Evolutionary conservation across 2,888 invertebrate genomes (phyloP), one percentile per base, ranked within the genome.

Genomic region (Antitype chi): DNA sequence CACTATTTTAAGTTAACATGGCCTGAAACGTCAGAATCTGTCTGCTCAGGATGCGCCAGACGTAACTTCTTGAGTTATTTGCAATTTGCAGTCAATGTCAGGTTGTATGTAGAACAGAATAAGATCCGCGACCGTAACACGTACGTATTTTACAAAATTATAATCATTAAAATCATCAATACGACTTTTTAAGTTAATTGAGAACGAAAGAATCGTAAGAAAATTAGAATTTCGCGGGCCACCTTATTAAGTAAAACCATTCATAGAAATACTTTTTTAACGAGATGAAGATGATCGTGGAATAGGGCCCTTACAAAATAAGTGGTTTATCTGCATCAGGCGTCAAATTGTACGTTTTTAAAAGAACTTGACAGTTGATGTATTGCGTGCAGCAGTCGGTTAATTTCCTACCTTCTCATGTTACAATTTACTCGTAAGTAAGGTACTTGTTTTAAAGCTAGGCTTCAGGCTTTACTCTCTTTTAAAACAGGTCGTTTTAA

Each of bases 321-420:
- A 79, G 52, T 57, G n/a, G 49, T n/a, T 43, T 17, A 9, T 4
- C 32, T 66, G 20, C 25, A 63, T 28, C 57, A 25, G 53, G n/a
- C 52, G 32, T 62, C 20, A 59, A 74, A 78, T n/a, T 62, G 59
- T 62, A 73, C n/a, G 32, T 70, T 64, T 77, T 64, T 11, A 71
- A 74, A 32, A 72, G 0, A 73, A 23, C 52, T 67, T 53, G 73
- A 43, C 70, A 74, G 80, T 13, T 80, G 67, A 68, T 52, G 62
- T 28, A 20, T 81, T 68, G 81, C 81, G 82, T 81, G 81, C 25
- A 13, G 62, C 15, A 20, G 17, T 57, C 60, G 7, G 59, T 64
- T 62, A 60, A 70, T 53, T 66, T 28, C 43, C 4, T 3, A 69
- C 23, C 11, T 25, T 28, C 77, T 82, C 62, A 67, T 70, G 78